These are phyloP conservation scores for Acyrthosiphon pisum DNA, from an alignment of 1,140 invertebrate species.

Conservation along the genomic window DNA sequence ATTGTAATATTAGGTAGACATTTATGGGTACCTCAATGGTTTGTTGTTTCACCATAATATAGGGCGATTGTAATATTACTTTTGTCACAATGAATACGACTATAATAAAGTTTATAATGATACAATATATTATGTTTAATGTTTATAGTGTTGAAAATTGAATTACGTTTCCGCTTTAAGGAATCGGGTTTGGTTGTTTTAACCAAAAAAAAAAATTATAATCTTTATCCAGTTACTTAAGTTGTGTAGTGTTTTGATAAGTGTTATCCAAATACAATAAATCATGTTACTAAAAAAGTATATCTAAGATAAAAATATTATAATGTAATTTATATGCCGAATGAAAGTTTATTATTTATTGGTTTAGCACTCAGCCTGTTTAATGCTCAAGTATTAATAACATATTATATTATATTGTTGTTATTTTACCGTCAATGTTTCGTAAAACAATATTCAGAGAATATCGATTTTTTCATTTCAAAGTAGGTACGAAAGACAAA, in stretches of 20 bases:
- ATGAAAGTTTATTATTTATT: constrained; percentile 9
- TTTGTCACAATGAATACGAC: background rate
- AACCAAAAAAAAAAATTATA: background rate
- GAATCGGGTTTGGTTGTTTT: background rate
- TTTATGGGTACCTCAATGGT: background rate
- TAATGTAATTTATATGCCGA: background rate
- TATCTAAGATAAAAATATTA: background rate
- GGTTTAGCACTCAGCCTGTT: background rate
- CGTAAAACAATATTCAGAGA: background rate
- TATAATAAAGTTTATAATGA: background rate
- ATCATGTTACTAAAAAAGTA: background rate
- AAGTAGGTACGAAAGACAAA: background rate
- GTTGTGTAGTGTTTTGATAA: background rate
- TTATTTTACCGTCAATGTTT: background rate
- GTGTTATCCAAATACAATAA: background rate
- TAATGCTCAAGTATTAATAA: background rate
- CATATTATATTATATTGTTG: background rate
- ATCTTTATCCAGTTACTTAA: background rate
- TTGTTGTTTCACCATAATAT: background rate
- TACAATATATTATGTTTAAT: too few species aligned
- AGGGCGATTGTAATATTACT: background rate
- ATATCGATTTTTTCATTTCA: background rate
- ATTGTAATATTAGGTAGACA: background rate
- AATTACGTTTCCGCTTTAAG: background rate
- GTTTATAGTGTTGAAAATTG: background rate